Evolutionary conservation across 2,113 vertebrate species (phyloP).

Genomic region (Phylloscopus trochilus): DNA sequence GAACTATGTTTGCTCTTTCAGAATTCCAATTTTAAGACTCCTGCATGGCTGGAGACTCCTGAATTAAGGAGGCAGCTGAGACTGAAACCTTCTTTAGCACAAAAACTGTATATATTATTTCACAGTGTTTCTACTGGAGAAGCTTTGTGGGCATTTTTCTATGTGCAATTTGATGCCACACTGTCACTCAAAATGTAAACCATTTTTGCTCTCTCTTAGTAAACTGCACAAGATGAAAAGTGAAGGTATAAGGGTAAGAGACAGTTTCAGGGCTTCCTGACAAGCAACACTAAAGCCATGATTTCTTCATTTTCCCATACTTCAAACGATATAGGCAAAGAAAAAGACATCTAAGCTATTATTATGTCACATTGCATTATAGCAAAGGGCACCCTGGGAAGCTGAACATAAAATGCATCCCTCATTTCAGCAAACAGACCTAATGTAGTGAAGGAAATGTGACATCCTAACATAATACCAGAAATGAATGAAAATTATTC

Average conservation of each 20-base stretch:
- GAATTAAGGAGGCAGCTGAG: neutral
- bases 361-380: neutral
- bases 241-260: neutral
- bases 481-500: constrained; percentile 5
- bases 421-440: constrained; percentile 4
- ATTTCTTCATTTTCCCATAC: neutral
- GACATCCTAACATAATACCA: neutral
- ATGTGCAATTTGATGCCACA: neutral
- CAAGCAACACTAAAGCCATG: neutral
- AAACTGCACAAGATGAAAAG: neutral
- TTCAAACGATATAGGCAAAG: neutral
- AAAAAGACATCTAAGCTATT: constrained; percentile 1
- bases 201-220: neutral
- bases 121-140: neutral
- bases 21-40: neutral
- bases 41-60: neutral
- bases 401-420: neutral
- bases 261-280: neutral
- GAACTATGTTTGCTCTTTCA: neutral
- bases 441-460: neutral
- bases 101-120: neutral
- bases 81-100: neutral
- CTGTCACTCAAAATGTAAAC: neutral
- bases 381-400: neutral
- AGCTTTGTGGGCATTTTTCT: neutral